Evolutionary conservation across 2,888 invertebrate genomes (phyloP), one percentile per base, ranked within the genome.

Genomic region (Drymonia ruficornis): DNA sequence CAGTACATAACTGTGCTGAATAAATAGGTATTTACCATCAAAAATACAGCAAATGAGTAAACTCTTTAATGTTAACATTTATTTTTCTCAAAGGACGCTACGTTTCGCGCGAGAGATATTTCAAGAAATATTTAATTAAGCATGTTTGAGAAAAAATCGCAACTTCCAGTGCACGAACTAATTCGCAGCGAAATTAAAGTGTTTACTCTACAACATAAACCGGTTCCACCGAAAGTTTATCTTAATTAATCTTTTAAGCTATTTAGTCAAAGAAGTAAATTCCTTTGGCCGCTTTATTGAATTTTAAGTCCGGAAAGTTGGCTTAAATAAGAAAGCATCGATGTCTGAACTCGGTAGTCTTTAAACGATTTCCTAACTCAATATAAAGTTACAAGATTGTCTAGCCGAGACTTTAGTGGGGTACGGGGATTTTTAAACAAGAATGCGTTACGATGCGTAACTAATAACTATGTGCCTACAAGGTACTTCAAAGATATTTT

Each of bases 261-360:
- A 87, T 90, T 90, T 89, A 89, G 86, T 87, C 89, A 88, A 88
- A 90, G 84, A 84, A 86, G 81, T 82, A 80, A 89, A 88, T 87
- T 87, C 87, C 87, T 83, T 80, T 79, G 81, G 80, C 79, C 74
- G 85, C 88, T 87, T 89, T 88, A 88, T 88, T 89, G 86, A 89
- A 89, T 86, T 87, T 88, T 86, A 82, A 86, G 82, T 80, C 81
- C 76, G 80, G 79, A 80, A 88, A 90, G 84, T 89, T 89, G 78
- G 76, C 76, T 86, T 87, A 86, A 87, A 86, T 85, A 86, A 84
- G 82, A 86, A 89, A 85, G 83, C 85, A 87, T 84, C 89, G 87
- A 80, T 81, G 82, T 81, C 82, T 81, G 73, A 75, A 75, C 79
- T 77, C 71, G 80, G 82, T 75, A 85, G 84, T 78, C 80, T 78